Evolutionary conservation across 2,113 vertebrate genomes (phyloP).

Genomic region (Burhinus bistriatus): DNA sequence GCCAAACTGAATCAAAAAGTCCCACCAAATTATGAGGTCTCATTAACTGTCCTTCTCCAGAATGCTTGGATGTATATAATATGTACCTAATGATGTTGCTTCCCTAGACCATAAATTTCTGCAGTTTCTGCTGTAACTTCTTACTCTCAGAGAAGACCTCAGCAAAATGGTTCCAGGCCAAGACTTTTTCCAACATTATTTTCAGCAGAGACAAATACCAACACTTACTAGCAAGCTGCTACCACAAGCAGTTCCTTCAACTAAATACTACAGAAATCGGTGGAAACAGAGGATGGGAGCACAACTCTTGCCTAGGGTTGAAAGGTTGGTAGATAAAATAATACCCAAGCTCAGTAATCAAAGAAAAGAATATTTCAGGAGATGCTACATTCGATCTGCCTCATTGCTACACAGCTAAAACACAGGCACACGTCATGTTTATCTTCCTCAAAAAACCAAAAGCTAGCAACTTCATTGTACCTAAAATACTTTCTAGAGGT

Average conservation of each 20-base stretch:
- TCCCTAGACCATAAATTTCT: not conserved
- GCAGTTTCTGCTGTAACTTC: not conserved
- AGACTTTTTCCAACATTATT: not conserved
- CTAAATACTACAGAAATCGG: not conserved
- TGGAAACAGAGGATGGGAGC: not conserved
- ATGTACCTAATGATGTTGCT: not conserved
- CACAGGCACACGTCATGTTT: rapidly evolving
- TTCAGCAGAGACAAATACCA: not conserved
- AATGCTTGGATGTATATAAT: not conserved
- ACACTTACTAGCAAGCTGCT: not conserved
- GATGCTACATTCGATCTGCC: not conserved
- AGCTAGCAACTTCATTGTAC: not conserved
- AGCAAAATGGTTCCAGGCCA: not conserved
- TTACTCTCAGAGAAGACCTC: not conserved
- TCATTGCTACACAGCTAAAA: not conserved
- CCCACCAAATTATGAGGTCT: not conserved
- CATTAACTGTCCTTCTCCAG: not conserved
- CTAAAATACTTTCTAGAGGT: not conserved
- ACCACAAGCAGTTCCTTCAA: not conserved
- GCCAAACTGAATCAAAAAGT: not conserved
- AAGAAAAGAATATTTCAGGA: not conserved
- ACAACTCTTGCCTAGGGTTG: not conserved
- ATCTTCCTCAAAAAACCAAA: not conserved
- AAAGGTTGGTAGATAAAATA: not conserved
- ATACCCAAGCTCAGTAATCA: not conserved